Base-by-base conservation (phyloP, 2,797 vertebrate species). In the Okamejei kenojei region DNA sequence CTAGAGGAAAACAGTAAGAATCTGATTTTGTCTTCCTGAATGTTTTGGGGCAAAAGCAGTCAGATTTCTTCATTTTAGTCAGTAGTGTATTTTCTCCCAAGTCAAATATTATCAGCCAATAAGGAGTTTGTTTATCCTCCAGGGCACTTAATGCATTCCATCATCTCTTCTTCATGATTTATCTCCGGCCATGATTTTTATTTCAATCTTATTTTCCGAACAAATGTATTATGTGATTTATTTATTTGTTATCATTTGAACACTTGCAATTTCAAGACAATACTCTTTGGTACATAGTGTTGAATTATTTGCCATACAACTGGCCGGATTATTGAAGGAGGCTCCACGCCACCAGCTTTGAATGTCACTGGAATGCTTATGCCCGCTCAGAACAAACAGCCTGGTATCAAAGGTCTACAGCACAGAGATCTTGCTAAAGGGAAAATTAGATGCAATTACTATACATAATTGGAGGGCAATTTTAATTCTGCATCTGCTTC, bases 21-120 rank as follows among this genome's bases (percentile, higher is more conserved):
- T 88, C 61, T 68, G 84, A 88, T 88, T 88, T 88, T 63, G 35
- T n/a, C n/a, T 88, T 88, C 84, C 61, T 88, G 84, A 88, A 68
- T 10, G 84, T 88, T 35, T 88, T 88, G 84, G 84, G 63, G 17
- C 90, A 92, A 58, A 74, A 17, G 90, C 73, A 92, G 71, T 38
- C 71, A 74, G 71, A 54, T 26, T 54, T 92, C 21, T 76, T 92
- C 11, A 10, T 76, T 76, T 71, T 10, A 92, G 26, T 76, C 38
- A 92, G 21, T 92, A 19, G 32, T 92, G 32, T 15, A 54, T 74
- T 92, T 92, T 88, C 63, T 68, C 63, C n/a, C 17, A n/a, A 32
- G 54, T 88, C 15, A 68, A 68, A 68, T 2, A 17, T 63, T 68
- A 35, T 23, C 38, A 74, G 35, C 90, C 26, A 23, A 91, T 68